Percentiles rank a stretch among this genome's conserved stretches.
Evolutionary conservation across 2,113 vertebrate species (phyloP).

Genomic region (Hemibagrus wyckioides): DNA sequence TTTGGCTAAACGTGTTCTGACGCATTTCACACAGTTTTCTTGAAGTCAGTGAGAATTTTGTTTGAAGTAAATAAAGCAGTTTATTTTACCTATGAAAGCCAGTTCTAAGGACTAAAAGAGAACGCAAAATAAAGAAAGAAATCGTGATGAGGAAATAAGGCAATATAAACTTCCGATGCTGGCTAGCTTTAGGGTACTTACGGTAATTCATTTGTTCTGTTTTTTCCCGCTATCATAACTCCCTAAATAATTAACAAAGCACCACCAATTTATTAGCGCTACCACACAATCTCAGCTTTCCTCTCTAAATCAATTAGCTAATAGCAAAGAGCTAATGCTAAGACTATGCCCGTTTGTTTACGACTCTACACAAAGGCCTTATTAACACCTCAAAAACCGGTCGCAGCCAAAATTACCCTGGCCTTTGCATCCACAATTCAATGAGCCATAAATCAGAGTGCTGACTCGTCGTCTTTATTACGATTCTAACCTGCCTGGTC

Average conservation of each 20-base stretch:
- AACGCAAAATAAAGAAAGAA: background rate
- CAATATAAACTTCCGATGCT: background rate
- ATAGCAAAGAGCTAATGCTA: conserved; percentile 20
- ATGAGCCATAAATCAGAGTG: conserved; percentile 60
- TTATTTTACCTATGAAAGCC: background rate
- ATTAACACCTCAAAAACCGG: conserved; percentile 41
- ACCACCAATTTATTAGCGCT: background rate
- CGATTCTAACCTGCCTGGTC: conserved; percentile 63
- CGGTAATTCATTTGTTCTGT: background rate
- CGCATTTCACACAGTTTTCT: background rate
- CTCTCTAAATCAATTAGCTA: background rate
- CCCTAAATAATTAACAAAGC: background rate
- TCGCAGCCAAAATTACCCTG: conserved; percentile 35
- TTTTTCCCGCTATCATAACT: background rate
- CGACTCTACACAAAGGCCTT: conserved; percentile 12
- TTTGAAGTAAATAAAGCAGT: background rate
- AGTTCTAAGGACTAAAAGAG: background rate
- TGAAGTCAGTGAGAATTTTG: background rate
- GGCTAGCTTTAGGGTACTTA: background rate
- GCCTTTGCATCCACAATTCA: conserved; percentile 46
- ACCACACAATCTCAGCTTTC: background rate
- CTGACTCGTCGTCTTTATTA: conserved; percentile 57
- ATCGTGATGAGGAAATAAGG: background rate
- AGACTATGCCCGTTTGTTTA: background rate
- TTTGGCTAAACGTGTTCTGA: background rate